Base-by-base conservation (phyloP, 1,140 invertebrate species). In the Drosophila littoralis region DNA sequence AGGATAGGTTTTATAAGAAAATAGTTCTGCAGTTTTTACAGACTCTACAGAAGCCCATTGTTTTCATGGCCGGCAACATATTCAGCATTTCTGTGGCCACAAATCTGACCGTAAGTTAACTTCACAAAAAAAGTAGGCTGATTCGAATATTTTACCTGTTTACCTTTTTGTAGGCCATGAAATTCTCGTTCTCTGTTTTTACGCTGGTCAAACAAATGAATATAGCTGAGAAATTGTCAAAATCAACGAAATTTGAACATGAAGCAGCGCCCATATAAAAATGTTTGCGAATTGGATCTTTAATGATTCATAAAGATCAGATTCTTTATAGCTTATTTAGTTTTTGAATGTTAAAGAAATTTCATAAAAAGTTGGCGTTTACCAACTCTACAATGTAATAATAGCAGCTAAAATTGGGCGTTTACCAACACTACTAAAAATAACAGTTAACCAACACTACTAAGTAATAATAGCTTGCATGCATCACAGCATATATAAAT, bases 101-200 rank as follows among this genome's bases (percentile, higher is more conserved):
- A 1, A 89, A 84, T 46, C 71, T 89, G 2, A 81, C 60, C 48
- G 84, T 89, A 55, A 78, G 80, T 38, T 22, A 36, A 9, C 4
- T 46, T 15, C 6, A 51, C 8, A 28, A 28, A 28, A 17, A 28
- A 28, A 28, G 22, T 28, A 5, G 22, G 4, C 22, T 28, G 4
- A 28, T 15, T 13, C 12, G 22, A 8, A 36, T 59, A 35, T 45
- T 13, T 36, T 33, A 8, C 12, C 10, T 35, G n/a, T 3, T 35
- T 10, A 10, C 5, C 8, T 46, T 8, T 12, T 33, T 54, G 12
- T 42, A 89, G 84, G 77, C 88, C 43, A 81, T 70, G 2, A 89
- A 89, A 38, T 89, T 89, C 48, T 80, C 80, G 3, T 89, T 89
- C 43, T 89, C 84, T 0, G 84, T 89, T 0, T 89, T 89, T 43